Conservation (phyloP, 2,113 vertebrate genomes). For the Microtus richardsoni region DNA sequence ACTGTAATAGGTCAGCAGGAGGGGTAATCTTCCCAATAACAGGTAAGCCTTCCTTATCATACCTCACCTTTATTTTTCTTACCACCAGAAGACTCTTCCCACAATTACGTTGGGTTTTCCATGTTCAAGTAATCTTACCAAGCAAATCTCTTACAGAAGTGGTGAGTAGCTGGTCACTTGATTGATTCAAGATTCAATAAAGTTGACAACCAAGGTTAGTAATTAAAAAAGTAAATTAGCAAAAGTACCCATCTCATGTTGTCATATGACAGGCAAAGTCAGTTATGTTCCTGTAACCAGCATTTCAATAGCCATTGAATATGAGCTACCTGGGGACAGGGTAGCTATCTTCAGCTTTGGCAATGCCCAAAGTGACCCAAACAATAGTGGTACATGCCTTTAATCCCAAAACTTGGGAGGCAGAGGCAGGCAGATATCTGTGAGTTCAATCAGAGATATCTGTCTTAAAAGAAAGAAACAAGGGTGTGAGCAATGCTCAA, state of each 20-base stretch:
- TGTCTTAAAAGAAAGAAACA: neutral
- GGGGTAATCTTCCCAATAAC: neutral
- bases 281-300: neutral
- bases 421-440: neutral
- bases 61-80: neutral
- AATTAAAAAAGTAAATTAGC: neutral
- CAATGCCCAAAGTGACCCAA: neutral
- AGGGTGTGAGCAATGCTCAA: neutral
- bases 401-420: neutral
- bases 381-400: neutral
- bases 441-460: neutral
- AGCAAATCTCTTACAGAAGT: neutral
- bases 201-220: neutral
- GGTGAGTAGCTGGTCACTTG: neutral
- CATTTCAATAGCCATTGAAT: neutral
- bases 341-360: neutral
- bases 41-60: neutral
- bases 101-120: neutral
- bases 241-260: neutral
- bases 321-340: accelerated
- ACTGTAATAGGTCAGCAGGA: neutral
- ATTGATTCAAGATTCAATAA: neutral
- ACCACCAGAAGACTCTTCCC: neutral
- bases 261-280: neutral
- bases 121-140: neutral